Base-by-base conservation (phyloP, 2,888 invertebrate genomes). In the Trichogramma evanescens region DNA sequence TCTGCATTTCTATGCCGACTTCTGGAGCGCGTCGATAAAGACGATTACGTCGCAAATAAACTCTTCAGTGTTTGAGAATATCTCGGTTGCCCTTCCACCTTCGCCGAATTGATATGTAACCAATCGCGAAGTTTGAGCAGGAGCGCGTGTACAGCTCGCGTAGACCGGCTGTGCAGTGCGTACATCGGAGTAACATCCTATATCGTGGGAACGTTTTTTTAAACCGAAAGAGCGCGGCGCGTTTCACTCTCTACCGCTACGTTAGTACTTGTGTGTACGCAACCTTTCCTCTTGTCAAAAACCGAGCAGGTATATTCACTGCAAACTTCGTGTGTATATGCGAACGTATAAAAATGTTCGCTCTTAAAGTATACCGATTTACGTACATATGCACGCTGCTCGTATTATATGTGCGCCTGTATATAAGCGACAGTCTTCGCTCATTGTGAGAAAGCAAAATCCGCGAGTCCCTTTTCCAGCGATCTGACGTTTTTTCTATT, bases 201-300 rank as follows among this genome's bases (percentile, higher is more conserved):
- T 70, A 74, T 76, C 77, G 77, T 77, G 77, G 76, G 77, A 77
- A 77, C 73, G 65, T 74, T 76, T 73, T 72, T 74, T 64, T 64
- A 56, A 77, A 77, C 73, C 76, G 72, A 26, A 26, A 26, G 75
- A 76, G 76, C 76, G 73, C 55, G 55, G 44, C 40, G 49, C 8
- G 39, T 46, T 40, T 50, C 44, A 51, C 51, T 26, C 48, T 45
- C 43, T 52, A 44, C 51, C 50, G 13, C 41, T 48, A 42, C 26
- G 26, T 26, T 26, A 26, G 26, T 26, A 26, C 26, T 26, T 26
- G 26, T 26, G 26, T 26, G 26, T 26, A 26, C 26, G 26, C 26
- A 26, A 26, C 26, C 50, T 13, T 10, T 45, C 41, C 50, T 40
- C 5, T 6, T 45, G 59, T 60, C 69, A 67, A 71, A 70, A 70